Percentiles rank a stretch among this genome's conserved stretches.
phyloP scores from a whole-genome alignment of 2,113 vertebrate genomes.

The Canis aureus region DNA sequence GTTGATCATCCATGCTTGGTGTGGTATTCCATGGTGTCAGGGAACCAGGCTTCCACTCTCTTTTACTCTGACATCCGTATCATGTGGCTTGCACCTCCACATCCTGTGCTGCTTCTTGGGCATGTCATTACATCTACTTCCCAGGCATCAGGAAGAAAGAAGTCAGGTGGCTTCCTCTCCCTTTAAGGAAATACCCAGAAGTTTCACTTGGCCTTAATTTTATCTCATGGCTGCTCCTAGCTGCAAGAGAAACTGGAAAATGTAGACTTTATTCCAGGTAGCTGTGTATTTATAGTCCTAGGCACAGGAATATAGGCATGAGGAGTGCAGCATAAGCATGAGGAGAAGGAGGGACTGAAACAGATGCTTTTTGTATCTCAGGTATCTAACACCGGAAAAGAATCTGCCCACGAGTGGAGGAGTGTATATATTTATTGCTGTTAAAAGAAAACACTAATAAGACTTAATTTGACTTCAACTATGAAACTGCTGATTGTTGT shows the following conservation, averaged over 20 bases:
- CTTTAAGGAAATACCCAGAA: conserved; percentile 10
- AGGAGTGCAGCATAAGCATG: neutral
- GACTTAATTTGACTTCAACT: conserved; percentile 10
- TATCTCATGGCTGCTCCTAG: neutral
- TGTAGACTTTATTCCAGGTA: neutral
- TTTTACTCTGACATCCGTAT: neutral
- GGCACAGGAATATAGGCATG: neutral
- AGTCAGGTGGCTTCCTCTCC: neutral
- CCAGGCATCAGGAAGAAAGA: neutral
- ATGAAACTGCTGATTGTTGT: neutral
- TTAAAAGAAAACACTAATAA: neutral
- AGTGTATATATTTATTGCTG: neutral
- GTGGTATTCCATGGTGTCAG: neutral
- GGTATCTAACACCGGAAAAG: neutral
- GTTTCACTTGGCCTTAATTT: neutral
- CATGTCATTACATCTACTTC: neutral
- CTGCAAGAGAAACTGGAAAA: neutral
- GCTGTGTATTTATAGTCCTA: neutral
- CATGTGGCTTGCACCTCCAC: neutral
- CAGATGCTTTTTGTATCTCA: neutral
- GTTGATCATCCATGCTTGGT: neutral
- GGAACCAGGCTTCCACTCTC: neutral
- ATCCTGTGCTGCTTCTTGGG: neutral
- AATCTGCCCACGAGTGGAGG: neutral
- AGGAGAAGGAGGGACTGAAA: neutral